phyloP scores from a whole-genome alignment of 2,113 vertebrate genomes.

The Engraulis encrasicolus region DNA sequence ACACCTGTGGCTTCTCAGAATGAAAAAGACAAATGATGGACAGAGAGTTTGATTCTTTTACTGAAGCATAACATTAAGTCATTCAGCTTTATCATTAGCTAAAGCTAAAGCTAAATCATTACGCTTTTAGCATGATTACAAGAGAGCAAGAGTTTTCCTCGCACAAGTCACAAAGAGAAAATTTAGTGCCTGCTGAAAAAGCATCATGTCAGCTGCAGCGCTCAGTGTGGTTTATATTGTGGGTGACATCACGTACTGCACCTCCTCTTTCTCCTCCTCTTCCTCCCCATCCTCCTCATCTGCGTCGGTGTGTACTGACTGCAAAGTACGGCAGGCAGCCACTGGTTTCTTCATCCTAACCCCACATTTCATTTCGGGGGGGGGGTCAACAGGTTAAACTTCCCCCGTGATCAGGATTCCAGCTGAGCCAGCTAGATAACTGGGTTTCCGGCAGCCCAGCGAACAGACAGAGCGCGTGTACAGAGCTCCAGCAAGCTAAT shows the following conservation, averaged over 20 bases:
- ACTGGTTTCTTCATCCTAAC: no score
- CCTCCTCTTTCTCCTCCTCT: no score
- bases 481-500: not conserved
- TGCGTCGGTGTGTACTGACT: not conserved
- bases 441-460: not conserved
- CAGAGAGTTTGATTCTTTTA: no score
- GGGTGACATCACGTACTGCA: not conserved
- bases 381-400: not conserved
- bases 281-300: no score
- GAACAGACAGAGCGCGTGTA: not conserved
- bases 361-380: not conserved
- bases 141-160: no score
- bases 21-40: no score
- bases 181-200: not conserved
- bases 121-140: no score
- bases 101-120: no score
- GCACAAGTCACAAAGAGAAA: no score
- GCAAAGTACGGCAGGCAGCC: not conserved
- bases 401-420: not conserved
- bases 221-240: not conserved
- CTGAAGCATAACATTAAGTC: no score
- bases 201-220: not conserved
- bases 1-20: no score
- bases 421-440: not conserved
- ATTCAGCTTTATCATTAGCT: no score